These are phyloP conservation scores for Podarcis cretensis DNA, from an alignment of 2,113 vertebrate genomes.

Conservation along the genomic window DNA sequence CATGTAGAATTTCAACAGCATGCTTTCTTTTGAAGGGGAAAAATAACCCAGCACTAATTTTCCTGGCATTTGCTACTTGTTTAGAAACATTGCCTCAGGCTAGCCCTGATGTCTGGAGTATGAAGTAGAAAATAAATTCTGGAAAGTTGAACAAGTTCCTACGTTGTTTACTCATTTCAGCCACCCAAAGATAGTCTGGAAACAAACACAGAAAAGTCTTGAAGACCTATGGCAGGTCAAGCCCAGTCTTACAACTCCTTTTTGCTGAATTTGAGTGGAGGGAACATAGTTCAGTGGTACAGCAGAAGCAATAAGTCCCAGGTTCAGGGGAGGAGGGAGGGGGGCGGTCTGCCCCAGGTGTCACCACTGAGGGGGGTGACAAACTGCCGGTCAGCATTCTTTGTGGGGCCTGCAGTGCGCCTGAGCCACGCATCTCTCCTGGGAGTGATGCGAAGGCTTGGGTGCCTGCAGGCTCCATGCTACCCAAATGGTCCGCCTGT, in stretches of 20 bases:
- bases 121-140: conserved; percentile 13
- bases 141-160: conserved; percentile 10
- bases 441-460: too few species aligned
- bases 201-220: neutral
- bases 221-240: neutral
- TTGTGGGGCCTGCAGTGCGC: too few species aligned
- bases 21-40: neutral
- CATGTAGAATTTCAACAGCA: conserved; percentile 55
- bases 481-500: too few species aligned
- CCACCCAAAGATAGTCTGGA: conserved; percentile 17
- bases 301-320: neutral
- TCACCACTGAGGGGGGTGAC: too few species aligned
- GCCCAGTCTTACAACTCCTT: neutral
- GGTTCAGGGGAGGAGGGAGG: neutral
- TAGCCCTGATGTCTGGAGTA: conserved; percentile 21
- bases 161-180: neutral
- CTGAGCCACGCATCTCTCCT: too few species aligned
- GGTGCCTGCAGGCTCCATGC: too few species aligned
- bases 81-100: conserved; percentile 57
- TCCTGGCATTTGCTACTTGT: conserved; percentile 54
- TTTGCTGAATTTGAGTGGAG: too few species aligned
- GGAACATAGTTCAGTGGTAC: neutral
- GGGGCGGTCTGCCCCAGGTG: too few species aligned
- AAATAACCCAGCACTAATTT: conserved; percentile 45
- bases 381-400: too few species aligned